Evolutionary conservation across 2,797 vertebrate species (phyloP), one percentile per base, ranked within the genome.

Genomic region (Sebastes matsubarae): DNA sequence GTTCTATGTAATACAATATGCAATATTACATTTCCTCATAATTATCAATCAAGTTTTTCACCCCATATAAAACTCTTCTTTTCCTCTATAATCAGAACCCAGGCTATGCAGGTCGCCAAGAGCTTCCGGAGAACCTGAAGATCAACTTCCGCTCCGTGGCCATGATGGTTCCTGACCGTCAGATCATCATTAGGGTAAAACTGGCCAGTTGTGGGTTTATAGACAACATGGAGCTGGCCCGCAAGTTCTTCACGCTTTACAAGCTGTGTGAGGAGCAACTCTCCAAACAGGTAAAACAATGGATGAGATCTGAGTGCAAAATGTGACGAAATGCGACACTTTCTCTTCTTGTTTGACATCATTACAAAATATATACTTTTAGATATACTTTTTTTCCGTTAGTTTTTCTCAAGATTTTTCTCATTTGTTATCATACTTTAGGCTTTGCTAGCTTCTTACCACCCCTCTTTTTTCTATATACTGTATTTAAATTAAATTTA

Each of bases 161-260:
- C 80, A 99, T 99, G 99, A 99, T 99, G 97, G 97, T 99, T 83
- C 98, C 98, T 0, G 98, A 99, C 89, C 96, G 97, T 7, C 98
- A 99, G 89, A 99, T 99, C 77, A 99, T 99, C 87, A 99, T 99
- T 46, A 94, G 98, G 42, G 98, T 99, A 32, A 99, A 99, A 87
- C 77, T 99, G 82, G 98, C 98, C 65, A 99, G 99, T 84, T 99
- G 98, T 75, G 98, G 99, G 42, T 99, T 99, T 78, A 95, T 97
- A 61, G 96, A 97, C 90, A 99, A 99, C 77, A 91, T 99, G 11
- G 94, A 97, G 68, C 91, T 99, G 82, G 97, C 99, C 50, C 96
- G 97, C 76, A 99, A 99, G 89, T 99, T 99, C 89, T 99, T 97
- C 83, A 99, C 96, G 0, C 95, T 99, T 7, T 99, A 99, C 88